Evolutionary conservation across 2,888 invertebrate genomes (phyloP).

Genomic region (Petrophora chlorosata): DNA sequence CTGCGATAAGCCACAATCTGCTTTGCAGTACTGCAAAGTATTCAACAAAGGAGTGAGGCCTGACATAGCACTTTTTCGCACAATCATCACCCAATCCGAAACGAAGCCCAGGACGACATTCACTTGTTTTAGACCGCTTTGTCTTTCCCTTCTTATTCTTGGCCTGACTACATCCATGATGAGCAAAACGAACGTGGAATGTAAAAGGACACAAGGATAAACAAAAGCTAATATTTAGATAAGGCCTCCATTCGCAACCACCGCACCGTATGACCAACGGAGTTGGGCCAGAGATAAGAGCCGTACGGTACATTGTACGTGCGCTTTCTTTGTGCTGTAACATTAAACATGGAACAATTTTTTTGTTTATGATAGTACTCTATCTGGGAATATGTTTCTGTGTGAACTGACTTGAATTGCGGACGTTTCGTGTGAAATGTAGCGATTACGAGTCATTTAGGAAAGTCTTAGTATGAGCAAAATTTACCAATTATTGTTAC

Average conservation of each 20-base stretch:
- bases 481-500: too few species aligned
- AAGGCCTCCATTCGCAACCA: constrained; percentile 59
- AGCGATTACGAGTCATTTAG: neutral
- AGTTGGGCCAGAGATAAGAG: constrained; percentile 45
- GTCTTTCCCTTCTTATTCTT: too few species aligned
- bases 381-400: constrained; percentile 16
- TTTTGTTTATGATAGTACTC: constrained; percentile 30
- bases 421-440: neutral
- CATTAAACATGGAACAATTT: constrained; percentile 45
- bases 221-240: constrained; percentile 73
- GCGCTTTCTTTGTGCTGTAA: constrained; percentile 59
- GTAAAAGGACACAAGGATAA: constrained; percentile 63
- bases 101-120: too few species aligned
- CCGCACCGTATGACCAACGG: constrained; percentile 42
- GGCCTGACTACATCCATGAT: too few species aligned
- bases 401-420: neutral
- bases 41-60: too few species aligned
- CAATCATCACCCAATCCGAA: too few species aligned
- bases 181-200: constrained; percentile 59
- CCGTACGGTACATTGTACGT: constrained; percentile 58
- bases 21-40: too few species aligned
- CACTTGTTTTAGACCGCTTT: too few species aligned
- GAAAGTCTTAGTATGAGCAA: too few species aligned
- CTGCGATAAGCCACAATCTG: too few species aligned
- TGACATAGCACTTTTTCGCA: too few species aligned